Evolutionary conservation across 1,140 invertebrate species (phyloP).

Genomic region (Gryon sp.): DNA sequence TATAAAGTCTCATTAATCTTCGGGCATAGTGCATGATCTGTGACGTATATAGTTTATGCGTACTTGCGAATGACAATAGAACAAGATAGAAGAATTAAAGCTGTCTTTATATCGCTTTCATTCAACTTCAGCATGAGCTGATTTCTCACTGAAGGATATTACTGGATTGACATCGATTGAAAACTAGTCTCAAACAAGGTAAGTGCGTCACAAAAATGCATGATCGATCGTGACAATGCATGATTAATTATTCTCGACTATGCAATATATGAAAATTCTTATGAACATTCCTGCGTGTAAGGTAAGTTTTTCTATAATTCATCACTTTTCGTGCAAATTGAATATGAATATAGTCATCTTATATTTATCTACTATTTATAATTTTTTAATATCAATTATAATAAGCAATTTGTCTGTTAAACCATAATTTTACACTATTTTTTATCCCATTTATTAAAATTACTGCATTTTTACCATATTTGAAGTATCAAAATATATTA

Average conservation of each 20-base stretch:
- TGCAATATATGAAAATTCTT: slow-evolving; percentile 22
- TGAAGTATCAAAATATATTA: no score
- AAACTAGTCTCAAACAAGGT: slow-evolving; percentile 35
- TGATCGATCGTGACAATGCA: slow-evolving; percentile 51
- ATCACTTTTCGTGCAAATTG: not conserved
- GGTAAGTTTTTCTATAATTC: slow-evolving; percentile 26
- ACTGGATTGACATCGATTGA: slow-evolving; percentile 40
- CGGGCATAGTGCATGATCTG: slow-evolving; percentile 48
- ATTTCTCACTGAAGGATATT: slow-evolving; percentile 73
- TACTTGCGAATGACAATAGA: slow-evolving; percentile 38
- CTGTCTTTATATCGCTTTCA: slow-evolving; percentile 58
- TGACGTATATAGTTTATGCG: slow-evolving; percentile 38
- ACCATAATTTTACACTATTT: no score
- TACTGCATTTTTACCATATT: no score
- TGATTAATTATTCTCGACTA: slow-evolving; percentile 39
- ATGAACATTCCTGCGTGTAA: not conserved
- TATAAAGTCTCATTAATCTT: slow-evolving; percentile 51
- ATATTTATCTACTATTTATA: no score
- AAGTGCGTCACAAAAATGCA: slow-evolving; percentile 44
- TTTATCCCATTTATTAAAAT: no score
- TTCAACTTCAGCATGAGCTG: slow-evolving; percentile 75
- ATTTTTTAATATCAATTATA: no score
- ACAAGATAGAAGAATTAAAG: slow-evolving; percentile 51
- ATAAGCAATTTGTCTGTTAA: no score
- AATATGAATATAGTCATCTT: no score